Base-by-base conservation (phyloP, 2,797 vertebrate species). In the Lycodopsis pacificus region DNA sequence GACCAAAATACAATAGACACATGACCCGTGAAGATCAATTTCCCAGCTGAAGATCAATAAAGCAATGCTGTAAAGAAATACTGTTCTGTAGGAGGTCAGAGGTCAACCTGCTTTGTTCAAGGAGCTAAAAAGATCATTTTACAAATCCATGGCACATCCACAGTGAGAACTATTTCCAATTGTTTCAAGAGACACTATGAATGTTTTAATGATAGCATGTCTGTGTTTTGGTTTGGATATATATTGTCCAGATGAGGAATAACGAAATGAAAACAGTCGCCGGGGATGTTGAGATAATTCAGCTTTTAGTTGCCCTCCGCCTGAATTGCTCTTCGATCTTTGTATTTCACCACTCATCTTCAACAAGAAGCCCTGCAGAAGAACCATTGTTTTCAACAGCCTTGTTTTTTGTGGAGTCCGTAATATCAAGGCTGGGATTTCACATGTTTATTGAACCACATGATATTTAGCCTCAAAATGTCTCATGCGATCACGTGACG, bases 401-500 rank as follows among this genome's bases (percentile, higher is more conserved):
- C n/a, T 62, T 86, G 79, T 85, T 81, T 81, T 71, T 27, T 51
- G 2, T 25, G 25, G 77, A 71, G 13, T 40, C 69, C 1, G 20
- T 65, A 42, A 71, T 54, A 53, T 81, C 32, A 44, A 59, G 58
- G 32, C 32, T 30, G 5, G 2, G 56, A 38, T 77, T 77, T 61
- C 67, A 57, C 48, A 13, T 77, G 65, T 81, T 79, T 65, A 54
- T 59, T 69, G 61, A 77, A 73, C 79, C 56, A 56, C 19, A 32
- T 76, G 76, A 86, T 73, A 69, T 84, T 54, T 46, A 70, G 49
- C 83, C 82, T 77, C 68, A 78, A 78, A 82, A 84, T 6, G 81
- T 80, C 71, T 80, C 56, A 3, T 27, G 1, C 9, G 62, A 69
- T 83, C 57, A 73, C n/a, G 12, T 12, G 40, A 49, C 8, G 2